Evolutionary conservation across 1,140 invertebrate genomes (phyloP).

Genomic region (Nasonia vitripennis): DNA sequence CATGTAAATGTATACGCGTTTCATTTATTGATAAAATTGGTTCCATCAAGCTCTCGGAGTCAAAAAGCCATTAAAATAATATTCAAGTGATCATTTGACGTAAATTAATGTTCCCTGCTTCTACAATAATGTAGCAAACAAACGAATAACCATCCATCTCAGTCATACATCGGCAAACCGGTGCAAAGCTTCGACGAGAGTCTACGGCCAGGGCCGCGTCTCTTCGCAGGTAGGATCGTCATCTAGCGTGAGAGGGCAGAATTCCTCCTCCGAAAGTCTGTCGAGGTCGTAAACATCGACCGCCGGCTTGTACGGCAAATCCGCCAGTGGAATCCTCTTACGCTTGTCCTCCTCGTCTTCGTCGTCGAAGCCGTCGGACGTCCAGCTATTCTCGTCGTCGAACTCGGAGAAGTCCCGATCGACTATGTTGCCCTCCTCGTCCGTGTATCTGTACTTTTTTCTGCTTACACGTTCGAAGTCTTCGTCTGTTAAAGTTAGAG

Average conservation of each 20-base stretch:
- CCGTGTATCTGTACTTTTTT: neutral
- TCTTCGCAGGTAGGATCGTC: conserved; percentile 58
- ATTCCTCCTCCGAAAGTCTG: conserved; percentile 68
- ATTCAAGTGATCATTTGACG: too few relatives aligned
- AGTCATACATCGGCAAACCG: too few relatives aligned
- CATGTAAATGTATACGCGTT: too few relatives aligned
- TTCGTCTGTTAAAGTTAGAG: conserved; percentile 57
- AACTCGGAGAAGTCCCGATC: neutral
- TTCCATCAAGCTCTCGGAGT: too few relatives aligned
- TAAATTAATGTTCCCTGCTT: too few relatives aligned
- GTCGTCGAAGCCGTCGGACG: neutral
- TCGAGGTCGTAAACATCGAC: conserved; percentile 67
- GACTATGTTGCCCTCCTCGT: neutral
- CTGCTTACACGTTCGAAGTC: conserved; percentile 57
- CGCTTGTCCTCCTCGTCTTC: conserved; percentile 35
- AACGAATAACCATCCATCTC: neutral
- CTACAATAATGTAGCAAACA: neutral
- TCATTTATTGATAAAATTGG: too few relatives aligned
- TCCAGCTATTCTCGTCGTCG: neutral
- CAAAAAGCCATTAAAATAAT: too few relatives aligned
- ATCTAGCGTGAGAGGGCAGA: conserved; percentile 69
- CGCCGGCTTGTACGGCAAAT: conserved; percentile 68
- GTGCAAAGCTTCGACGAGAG: neutral
- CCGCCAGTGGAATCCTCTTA: conserved; percentile 61
- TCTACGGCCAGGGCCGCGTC: conserved; percentile 26